Evolutionary conservation across 1,140 invertebrate species (phyloP), one percentile per base, ranked within the genome.

Genomic region (Panagrolaimus sp.): DNA sequence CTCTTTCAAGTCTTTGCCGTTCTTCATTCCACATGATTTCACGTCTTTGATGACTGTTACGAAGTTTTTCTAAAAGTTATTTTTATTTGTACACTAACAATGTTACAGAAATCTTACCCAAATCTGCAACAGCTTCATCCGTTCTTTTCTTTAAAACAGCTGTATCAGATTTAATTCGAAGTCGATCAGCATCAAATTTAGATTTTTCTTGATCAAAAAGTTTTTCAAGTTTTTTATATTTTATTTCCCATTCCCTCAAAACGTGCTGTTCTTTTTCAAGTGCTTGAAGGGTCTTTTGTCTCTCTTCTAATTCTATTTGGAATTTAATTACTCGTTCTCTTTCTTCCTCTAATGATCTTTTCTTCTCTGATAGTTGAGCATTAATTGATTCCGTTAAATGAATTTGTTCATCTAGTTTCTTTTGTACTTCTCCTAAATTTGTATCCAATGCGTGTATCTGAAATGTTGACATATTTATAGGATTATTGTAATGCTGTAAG

Each of bases 121-220:
- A 48, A 47, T 66, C 66, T n/a, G 61, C 48, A 5, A 69, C 67
- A 48, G 69, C 76, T 51, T 80, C 80, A 27, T 82, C 81, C 1
- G 69, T 71, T 14, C 74, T 63, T 62, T 82, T 83, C 67, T 79
- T 83, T 65, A 83, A 63, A 25, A 68, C 43, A 20, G 72, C 45
- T 4, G 75, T 51, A 61, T 82, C 81, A 9, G 73, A 70, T 38
- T 82, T 82, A 25, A 78, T 66, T 53, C 75, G 66, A 13, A 51
- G 64, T 44, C 76, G 63, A 16, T 82, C 80, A 14, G 67, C 65
- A 61, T 82, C 76, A 63, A 73, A 76, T 67, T 82, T 80, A 25
- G 72, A 65, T 47, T 80, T 80, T 63, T 82, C 82, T n/a, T 73
- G 47, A n/a, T 83, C 75, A 62, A 74, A 83, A 9, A 81, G 57